These are phyloP conservation scores for Lysiphlebus fabarum DNA, from an alignment of 1,140 invertebrate species.

Conservation along the genomic window DNA sequence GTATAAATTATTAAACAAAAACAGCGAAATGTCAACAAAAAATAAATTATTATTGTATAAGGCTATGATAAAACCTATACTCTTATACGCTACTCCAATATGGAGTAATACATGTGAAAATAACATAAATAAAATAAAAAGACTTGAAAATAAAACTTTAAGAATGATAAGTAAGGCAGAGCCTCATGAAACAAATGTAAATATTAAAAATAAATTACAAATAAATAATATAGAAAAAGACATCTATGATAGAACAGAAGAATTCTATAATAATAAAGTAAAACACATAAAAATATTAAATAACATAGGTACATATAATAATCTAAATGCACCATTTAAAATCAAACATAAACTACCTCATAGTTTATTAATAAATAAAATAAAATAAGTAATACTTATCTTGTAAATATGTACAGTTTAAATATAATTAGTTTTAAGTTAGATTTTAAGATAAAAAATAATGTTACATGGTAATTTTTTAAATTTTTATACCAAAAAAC, in stretches of 20 bases:
- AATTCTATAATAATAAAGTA: not conserved
- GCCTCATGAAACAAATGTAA: not conserved
- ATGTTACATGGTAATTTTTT: no score
- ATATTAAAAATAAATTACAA: not conserved
- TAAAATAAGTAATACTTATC: no score
- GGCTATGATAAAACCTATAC: slow-evolving; percentile 12
- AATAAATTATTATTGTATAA: slow-evolving; percentile 23
- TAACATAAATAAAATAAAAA: slow-evolving; percentile 14
- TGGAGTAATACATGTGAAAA: slow-evolving; percentile 8
- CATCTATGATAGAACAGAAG: not conserved
- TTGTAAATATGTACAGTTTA: no score
- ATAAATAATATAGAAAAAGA: slow-evolving; percentile 2
- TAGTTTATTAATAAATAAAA: not conserved
- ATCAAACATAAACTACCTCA: slow-evolving; percentile 5
- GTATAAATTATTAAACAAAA: slow-evolving; percentile 21
- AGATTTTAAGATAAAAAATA: no score
- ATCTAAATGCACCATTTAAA: slow-evolving; percentile 4
- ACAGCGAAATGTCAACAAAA: slow-evolving; percentile 21
- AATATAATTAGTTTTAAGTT: no score
- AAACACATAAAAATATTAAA: not conserved
- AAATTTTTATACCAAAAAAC: no score
- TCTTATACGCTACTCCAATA: slow-evolving; percentile 6
- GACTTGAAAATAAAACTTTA: slow-evolving; percentile 10
- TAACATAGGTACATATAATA: not conserved
- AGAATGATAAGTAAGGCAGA: slow-evolving; percentile 3